Evolutionary conservation across 2,113 vertebrate species (phyloP), one percentile per base, ranked within the genome.

Genomic region (Clinocottus analis): DNA sequence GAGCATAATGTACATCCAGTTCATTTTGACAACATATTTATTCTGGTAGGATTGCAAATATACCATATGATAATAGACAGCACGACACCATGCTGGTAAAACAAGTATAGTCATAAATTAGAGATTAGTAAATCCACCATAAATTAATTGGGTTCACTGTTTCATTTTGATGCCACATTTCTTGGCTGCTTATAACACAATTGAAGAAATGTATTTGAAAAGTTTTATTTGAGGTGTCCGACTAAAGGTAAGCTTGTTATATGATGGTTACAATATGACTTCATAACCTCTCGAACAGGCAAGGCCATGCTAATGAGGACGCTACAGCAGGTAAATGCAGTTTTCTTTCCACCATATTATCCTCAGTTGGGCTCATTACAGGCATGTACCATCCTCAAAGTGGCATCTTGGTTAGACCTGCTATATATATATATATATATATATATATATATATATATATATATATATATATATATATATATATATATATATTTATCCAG

Each of bases 231-330:
- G 8, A 47, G 29, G 23, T 41, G 17, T 41, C 33, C 0, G 8
- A 11, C 47, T 29, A 7, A 55, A 31, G 19, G 9, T 11, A 55
- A 55, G 31, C 27, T 61, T 1, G 3, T 5, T 35, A 43, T 7
- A 49, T 17, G 5, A 11, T 66, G 60, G 74, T 56, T n/a, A 70
- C 71, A 59, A 14, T 11, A 21, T 75, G 73, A 79, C 72, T 85
- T 17, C 17, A 63, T 77, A 51, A 72, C 68, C 74, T 80, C 11
- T 41, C 43, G 64, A 45, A 55, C 37, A 79, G 75, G 53, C 45
- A 45, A 55, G 39, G 39, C 19, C 51, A 43, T 61, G 23, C 45
- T 85, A 88, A 87, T 90, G 69, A 91, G 79, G 27, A 43, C 41
- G 62, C 79, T 61, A 78, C 16, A 55, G 84, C 66, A 77, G 72